Evolutionary conservation across 2,797 vertebrate genomes (phyloP), one percentile per base, ranked within the genome.

Genomic region (Etheostoma nigrum): DNA sequence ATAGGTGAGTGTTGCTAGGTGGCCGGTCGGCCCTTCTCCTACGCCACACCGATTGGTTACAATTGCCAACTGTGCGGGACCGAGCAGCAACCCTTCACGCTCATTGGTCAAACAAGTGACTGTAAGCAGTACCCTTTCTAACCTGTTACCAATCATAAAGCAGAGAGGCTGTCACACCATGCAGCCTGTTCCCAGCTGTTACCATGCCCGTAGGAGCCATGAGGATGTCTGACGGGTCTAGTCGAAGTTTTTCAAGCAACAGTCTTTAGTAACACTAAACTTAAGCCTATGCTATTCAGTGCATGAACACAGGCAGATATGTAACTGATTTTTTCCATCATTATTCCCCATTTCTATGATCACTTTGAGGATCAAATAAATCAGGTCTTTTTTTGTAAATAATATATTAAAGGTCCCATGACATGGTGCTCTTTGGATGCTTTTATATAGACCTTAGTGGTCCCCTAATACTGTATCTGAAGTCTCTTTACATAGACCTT

Each of bases 101-200:
- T 69, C 42, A 94, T 94, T 94, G 92, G 93, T 42, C 21, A 10
- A 59, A 0, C 3, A 5, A 0, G 48, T 1, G 60, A 68, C 70
- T 73, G 78, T 55, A 62, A 79, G 72, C 42, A 5, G 63, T 60
- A 65, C 81, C 80, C 80, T 88, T 4, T 27, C 40, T 2, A 25
- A 19, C 1, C 9, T 61, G 68, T 3, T 65, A 74, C 94, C 95
- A 95, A 95, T 95, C 81, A 76, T 0, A 60, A 47, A 30, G 76
- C 61, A 72, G 80, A 16, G 36, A 73, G 58, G 5, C 71, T 83
- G 87, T 96, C 95, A 94, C 90, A 89, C 95, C 95, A 96, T 87
- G 85, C 79, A 47, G 44, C 53, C 2, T 59, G 48, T 33, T 45
- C 47, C 16, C 64, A 44, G 52, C 55, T 69, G 27, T 68, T 51